phyloP scores from a whole-genome alignment of 2,888 invertebrate genomes.

The Rhogogaster chlorosoma region DNA sequence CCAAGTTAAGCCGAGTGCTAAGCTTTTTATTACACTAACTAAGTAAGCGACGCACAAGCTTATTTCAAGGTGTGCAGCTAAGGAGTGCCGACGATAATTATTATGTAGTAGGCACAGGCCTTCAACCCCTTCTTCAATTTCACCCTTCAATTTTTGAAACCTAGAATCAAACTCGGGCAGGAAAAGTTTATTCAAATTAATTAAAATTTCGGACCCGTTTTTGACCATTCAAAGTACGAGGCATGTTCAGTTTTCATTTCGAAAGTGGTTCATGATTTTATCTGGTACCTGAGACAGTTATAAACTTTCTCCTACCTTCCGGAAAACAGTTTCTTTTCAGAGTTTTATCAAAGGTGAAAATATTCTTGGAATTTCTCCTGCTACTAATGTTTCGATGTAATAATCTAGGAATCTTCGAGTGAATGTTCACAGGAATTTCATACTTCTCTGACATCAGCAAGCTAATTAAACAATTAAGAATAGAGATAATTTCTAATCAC shows the following conservation, averaged over 20 bases:
- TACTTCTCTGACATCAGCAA: not conserved
- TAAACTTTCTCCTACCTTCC: not conserved
- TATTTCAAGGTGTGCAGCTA: slow-evolving; percentile 42
- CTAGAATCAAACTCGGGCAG: not conserved
- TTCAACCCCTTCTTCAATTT: not conserved
- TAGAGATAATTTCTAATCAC: slow-evolving; percentile 48
- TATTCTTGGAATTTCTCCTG: slow-evolving; percentile 39
- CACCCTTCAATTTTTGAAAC: not conserved
- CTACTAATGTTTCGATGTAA: slow-evolving; percentile 45
- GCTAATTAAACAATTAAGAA: slow-evolving; percentile 18
- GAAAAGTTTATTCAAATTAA: not conserved
- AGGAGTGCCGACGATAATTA: slow-evolving; percentile 44
- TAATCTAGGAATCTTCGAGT: slow-evolving; percentile 55
- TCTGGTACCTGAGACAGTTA: not conserved
- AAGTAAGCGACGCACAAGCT: slow-evolving; percentile 48
- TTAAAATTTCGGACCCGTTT: not conserved
- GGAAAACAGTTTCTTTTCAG: not conserved
- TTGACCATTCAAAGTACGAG: not conserved
- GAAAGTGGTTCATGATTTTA: not conserved
- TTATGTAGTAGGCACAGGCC: not conserved
- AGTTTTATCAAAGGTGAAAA: slow-evolving; percentile 6
- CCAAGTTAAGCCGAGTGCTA: slow-evolving; percentile 68
- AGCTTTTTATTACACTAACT: slow-evolving; percentile 67
- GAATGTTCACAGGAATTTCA: slow-evolving; percentile 55
- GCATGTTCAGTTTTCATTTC: not conserved